A percentile compares a stretch with the other conserved stretches of the same genome.
phyloP scores from a whole-genome alignment of 2,113 vertebrate genomes.

The Lophochroa leadbeateri region DNA sequence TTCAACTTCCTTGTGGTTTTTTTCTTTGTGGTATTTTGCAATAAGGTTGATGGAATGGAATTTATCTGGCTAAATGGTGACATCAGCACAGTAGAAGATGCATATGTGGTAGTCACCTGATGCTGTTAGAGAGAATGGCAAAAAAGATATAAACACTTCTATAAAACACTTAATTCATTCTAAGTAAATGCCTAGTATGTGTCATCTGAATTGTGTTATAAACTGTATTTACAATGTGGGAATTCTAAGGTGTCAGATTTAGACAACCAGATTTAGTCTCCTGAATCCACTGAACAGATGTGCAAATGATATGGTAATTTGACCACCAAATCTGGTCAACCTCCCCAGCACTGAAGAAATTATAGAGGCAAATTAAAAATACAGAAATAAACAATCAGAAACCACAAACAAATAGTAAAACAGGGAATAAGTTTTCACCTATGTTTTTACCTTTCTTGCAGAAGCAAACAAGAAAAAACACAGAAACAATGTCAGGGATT shows the following conservation, averaged over 20 bases:
- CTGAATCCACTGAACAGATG: neutral
- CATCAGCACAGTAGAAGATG: fast-evolving
- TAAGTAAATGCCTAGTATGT: neutral
- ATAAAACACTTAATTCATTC: neutral
- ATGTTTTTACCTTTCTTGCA: neutral
- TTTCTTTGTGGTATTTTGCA: neutral
- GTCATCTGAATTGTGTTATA: neutral
- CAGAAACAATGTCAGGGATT: neutral
- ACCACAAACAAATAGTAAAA: neutral
- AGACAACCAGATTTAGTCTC: neutral
- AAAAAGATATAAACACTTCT: neutral
- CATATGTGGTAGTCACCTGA: neutral
- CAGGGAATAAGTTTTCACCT: neutral
- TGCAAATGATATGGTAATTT: neutral
- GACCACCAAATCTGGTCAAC: neutral
- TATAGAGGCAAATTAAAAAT: neutral
- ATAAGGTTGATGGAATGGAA: neutral
- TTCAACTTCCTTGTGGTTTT: neutral
- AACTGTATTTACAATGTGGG: neutral
- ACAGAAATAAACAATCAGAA: neutral
- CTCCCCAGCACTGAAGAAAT: neutral
- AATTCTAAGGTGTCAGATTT: neutral
- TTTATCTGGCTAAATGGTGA: neutral
- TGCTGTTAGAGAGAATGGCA: neutral
- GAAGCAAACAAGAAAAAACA: neutral